Base-by-base conservation (phyloP, 1,140 invertebrate species). In the Aphelenchoides avenae region DNA sequence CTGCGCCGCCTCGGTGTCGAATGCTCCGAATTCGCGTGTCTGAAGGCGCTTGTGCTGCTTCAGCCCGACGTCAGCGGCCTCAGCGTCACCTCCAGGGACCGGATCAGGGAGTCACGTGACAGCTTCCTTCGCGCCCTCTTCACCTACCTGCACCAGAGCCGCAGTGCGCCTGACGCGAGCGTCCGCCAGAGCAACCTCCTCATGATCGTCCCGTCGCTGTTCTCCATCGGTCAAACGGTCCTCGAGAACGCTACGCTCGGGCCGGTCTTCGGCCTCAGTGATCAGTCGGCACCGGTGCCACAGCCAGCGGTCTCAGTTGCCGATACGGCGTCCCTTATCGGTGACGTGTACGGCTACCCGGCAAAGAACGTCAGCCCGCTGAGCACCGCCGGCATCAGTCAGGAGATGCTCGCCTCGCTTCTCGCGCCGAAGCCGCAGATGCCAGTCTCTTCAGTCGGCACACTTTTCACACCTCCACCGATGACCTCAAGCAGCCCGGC, bases 1-100 rank as follows among this genome's bases (percentile, higher is more conserved):
- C 39, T 73, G 27, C 40, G 70, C 6, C n/a, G 70, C 22, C 39
- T 71, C n/a, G 41, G 57, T 13, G 47, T 61, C 11, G 63, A 67
- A 36, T 51, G 57, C 15, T 52, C 68, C 13, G 70, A 72, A 41
- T 67, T 72, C 36, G 57, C 57, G 15, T 49, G 42, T 20, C 51
- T 72, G n/a, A 72, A 72, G 34, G 55, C 68, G 5, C 50, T 72
- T 7, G 26, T 74, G 9, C 52, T 72, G 9, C 54, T 72, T 3
- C 39, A 65, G 15, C 50, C 61, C 20, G 71, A 72, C 33, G 42
- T 70, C 18, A 43, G 49, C 31, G 71, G 68, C 11, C 61, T 72
- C 4, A 55, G 41, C 5, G 47, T 37, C 11, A 33, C 31, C 5
- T 66, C 63, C 26, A 37, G 65, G 9, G 71, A 74, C 13, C 48